phyloP scores from a whole-genome alignment of 2,888 invertebrate species.

The Perizoma flavofasciatum region DNA sequence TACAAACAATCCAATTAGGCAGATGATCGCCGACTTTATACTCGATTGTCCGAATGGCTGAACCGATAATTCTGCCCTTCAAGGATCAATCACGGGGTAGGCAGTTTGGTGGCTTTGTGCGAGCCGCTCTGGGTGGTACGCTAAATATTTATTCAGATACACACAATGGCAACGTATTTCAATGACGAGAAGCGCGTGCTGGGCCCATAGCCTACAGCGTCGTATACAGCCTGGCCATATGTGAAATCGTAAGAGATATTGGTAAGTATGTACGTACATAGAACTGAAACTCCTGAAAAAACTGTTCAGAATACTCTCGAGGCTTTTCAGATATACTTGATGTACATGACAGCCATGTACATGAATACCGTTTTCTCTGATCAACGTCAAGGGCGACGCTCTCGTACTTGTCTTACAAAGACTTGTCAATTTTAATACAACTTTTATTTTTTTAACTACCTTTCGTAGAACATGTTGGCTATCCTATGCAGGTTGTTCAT shows the following conservation, averaged over 20 bases:
- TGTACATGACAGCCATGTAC: too few species aligned
- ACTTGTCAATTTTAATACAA: too few species aligned
- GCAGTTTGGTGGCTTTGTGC: slow-evolving; percentile 52
- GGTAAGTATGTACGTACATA: not conserved
- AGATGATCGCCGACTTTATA: slow-evolving; percentile 29
- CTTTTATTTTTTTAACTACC: too few species aligned
- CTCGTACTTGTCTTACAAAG: too few species aligned
- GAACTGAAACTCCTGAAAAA: slow-evolving; percentile 15
- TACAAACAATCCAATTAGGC: slow-evolving; percentile 36
- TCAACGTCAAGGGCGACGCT: too few species aligned
- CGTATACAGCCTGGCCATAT: slow-evolving; percentile 32
- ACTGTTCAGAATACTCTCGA: too few species aligned
- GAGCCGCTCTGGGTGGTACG: slow-evolving; percentile 76
- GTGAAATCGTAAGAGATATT: slow-evolving; percentile 2
- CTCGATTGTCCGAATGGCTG: slow-evolving; percentile 32
- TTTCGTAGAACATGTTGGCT: too few species aligned
- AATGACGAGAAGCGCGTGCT: slow-evolving; percentile 60
- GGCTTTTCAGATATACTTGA: too few species aligned
- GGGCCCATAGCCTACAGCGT: slow-evolving; percentile 54
- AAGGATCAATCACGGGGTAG: slow-evolving; percentile 70
- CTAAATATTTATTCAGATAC: slow-evolving; percentile 78
- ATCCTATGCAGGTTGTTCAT: too few species aligned
- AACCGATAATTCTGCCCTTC: slow-evolving; percentile 65
- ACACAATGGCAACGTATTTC: slow-evolving; percentile 80
- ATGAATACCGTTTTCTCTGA: too few species aligned